Evolutionary conservation across 92 coral and sea anemone species (phyloP).

Genomic region (Actinostola sp.): DNA sequence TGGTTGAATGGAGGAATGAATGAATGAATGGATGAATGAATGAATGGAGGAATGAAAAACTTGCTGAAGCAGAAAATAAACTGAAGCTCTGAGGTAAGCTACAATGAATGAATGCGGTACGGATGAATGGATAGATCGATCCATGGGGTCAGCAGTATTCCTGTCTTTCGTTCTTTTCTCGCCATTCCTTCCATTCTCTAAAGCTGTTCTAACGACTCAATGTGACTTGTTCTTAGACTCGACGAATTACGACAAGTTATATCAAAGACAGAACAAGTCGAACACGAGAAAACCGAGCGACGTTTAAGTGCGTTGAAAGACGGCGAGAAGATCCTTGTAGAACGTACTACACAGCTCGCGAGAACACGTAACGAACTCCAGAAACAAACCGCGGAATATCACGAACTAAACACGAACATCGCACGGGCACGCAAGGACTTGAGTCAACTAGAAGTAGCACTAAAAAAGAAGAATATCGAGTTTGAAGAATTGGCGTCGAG

Average conservation of each 20-base stretch:
- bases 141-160: too few species aligned
- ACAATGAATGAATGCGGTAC: too few species aligned
- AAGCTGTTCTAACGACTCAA: too few species aligned
- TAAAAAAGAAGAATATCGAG: conserved; percentile 45
- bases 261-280: conserved; percentile 59
- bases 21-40: too few species aligned
- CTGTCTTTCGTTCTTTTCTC: neutral
- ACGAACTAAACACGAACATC: conserved; percentile 63
- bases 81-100: too few species aligned
- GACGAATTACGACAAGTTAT: conserved; percentile 62
- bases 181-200: neutral
- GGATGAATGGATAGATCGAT: too few species aligned
- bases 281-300: conserved; percentile 51
- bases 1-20: too few species aligned
- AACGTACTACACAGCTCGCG: conserved; percentile 72
- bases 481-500: conserved; percentile 40
- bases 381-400: conserved; percentile 69
- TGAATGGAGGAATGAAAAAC: too few species aligned
- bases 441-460: conserved; percentile 49
- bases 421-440: conserved; percentile 61
- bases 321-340: conserved; percentile 79
- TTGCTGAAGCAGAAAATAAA: too few species aligned
- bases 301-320: conserved; percentile 70
- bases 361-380: conserved; percentile 75
- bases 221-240: conserved; percentile 39